Conservation (phyloP, 2,113 vertebrate genomes). For the Mixornis gularis region DNA sequence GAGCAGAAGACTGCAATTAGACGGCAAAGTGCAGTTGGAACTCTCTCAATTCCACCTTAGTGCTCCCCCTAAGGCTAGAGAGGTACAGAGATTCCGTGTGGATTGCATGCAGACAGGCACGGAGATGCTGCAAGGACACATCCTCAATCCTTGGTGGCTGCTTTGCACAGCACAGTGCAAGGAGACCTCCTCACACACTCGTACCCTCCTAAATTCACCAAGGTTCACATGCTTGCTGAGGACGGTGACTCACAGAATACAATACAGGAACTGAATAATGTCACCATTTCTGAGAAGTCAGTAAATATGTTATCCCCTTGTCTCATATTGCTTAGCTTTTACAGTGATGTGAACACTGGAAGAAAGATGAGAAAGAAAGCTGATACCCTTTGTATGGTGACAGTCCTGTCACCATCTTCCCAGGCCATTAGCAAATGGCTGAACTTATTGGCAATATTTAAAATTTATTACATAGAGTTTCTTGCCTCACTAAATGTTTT, state of each 20-base stretch:
- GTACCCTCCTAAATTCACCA: neutral
- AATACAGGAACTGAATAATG: neutral
- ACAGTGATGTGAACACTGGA: neutral
- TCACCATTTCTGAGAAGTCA: neutral
- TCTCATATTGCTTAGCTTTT: neutral
- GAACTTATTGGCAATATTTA: neutral
- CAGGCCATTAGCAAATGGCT: neutral
- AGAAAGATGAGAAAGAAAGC: neutral
- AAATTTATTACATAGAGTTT: neutral
- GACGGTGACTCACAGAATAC: neutral
- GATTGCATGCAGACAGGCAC: rapidly evolving
- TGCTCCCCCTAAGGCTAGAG: neutral
- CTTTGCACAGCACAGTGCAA: neutral
- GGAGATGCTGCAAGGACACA: neutral
- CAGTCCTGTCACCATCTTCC: neutral
- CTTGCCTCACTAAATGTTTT: neutral
- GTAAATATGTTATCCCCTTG: neutral
- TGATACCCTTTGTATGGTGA: rapidly evolving
- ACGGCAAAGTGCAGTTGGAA: neutral
- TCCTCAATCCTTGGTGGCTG: rapidly evolving
- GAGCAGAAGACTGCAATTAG: neutral
- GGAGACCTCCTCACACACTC: neutral
- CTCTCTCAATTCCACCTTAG: rapidly evolving
- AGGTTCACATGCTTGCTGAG: no score
- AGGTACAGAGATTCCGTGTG: rapidly evolving